phyloP scores from a whole-genome alignment of 1,140 invertebrate species.

The Temnothorax nylanderi region DNA sequence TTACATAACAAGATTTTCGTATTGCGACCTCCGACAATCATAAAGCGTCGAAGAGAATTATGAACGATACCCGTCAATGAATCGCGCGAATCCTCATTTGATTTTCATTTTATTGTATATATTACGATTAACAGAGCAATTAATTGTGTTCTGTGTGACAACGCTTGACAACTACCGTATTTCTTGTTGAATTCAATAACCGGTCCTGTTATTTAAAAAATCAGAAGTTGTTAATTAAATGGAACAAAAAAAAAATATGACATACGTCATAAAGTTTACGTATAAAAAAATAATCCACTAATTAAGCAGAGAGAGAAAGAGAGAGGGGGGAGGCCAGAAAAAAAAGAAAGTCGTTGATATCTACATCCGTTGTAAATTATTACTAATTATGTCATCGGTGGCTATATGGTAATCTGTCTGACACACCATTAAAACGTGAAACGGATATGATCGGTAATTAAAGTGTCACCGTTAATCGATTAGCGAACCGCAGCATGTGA shows the following conservation, averaged over 20 bases:
- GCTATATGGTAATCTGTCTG: not conserved
- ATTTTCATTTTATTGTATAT: not conserved
- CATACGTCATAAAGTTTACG: not conserved
- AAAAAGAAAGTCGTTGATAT: not conserved
- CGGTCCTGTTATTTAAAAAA: not conserved
- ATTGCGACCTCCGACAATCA: not conserved
- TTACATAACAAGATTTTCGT: not conserved
- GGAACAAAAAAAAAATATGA: not conserved
- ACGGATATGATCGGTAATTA: not conserved
- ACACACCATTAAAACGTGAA: not conserved
- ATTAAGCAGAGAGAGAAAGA: not conserved
- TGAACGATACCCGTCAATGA: not conserved
- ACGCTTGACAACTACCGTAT: not conserved
- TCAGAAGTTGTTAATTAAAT: not conserved
- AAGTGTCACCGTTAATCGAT: conserved; percentile 31
- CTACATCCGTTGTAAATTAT: not conserved
- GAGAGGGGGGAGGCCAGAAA: not conserved
- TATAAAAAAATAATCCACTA: not conserved
- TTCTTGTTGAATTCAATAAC: not conserved
- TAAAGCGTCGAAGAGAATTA: not conserved
- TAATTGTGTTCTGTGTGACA: not conserved
- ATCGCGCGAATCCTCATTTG: not conserved
- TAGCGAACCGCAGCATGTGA: not conserved
- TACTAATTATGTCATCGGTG: not conserved
- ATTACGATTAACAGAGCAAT: not conserved